Conservation (phyloP, 2,113 vertebrate genomes). For the Nothoprocta pentlandii region DNA sequence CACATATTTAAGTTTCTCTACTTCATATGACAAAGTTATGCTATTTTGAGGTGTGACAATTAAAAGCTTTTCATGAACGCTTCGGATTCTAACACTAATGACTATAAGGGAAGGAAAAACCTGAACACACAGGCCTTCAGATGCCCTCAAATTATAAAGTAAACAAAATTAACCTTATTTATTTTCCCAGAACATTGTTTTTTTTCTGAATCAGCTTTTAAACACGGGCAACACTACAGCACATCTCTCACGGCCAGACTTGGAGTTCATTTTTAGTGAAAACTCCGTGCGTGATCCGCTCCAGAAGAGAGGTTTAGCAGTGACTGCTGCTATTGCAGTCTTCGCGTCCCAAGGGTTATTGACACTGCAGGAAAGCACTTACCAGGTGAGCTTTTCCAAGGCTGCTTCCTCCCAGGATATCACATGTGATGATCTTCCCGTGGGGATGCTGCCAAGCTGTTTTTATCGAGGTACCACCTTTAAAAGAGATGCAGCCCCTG, state of each 20-base stretch:
- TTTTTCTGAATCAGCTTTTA: neutral
- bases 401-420: neutral
- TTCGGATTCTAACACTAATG: neutral
- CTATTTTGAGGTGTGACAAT: neutral
- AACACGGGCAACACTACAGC: neutral
- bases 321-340: rapidly evolving
- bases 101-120: rapidly evolving
- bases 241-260: rapidly evolving
- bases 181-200: neutral
- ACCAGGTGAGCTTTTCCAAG: neutral
- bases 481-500: neutral
- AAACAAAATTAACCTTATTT: neutral
- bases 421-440: neutral
- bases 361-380: neutral
- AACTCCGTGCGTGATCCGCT: rapidly evolving
- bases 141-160: neutral
- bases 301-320: neutral
- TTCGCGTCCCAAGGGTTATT: rapidly evolving
- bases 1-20: constrained; percentile 15
- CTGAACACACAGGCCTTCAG: neutral
- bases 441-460: neutral
- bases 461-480: neutral
- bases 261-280: neutral
- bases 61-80: neutral
- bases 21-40: neutral